phyloP scores from a whole-genome alignment of 2,797 vertebrate species.

The Brotogeris chrysoptera region DNA sequence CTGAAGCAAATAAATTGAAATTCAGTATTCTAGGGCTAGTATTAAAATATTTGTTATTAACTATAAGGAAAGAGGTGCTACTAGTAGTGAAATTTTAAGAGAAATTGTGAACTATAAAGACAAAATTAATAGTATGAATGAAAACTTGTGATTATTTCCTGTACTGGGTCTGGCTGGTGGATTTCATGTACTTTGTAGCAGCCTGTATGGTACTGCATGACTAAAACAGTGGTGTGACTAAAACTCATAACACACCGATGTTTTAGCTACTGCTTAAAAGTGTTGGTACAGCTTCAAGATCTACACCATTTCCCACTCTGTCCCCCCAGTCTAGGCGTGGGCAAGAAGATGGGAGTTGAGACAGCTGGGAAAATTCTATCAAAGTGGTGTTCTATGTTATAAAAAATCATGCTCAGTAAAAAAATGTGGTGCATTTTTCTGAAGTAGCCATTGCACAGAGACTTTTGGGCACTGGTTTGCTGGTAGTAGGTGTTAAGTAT shows the following conservation, averaged over 20 bases:
- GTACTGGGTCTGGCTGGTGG: not conserved
- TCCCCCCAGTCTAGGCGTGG: not conserved
- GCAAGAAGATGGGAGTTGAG: not conserved
- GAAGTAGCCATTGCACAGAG: not conserved
- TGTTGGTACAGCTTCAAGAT: not conserved
- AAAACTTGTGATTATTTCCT: accelerated
- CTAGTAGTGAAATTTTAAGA: not conserved
- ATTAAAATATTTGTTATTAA: not conserved
- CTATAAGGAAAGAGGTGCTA: not conserved
- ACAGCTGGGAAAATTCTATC: not conserved
- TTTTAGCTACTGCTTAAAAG: not conserved
- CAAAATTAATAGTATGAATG: not conserved
- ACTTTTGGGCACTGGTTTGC: not conserved
- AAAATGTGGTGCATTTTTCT: not conserved
- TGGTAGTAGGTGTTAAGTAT: accelerated
- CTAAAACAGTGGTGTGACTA: not conserved
- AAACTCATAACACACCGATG: not conserved
- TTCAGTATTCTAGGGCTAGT: not conserved
- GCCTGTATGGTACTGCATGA: not conserved
- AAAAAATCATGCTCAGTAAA: not conserved
- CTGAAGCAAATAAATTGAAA: not conserved
- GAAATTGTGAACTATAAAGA: not conserved
- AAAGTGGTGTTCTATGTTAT: not conserved
- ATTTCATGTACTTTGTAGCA: not conserved
- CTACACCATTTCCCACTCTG: not conserved